Conservation (phyloP, 2,113 vertebrate species). For the Cavia aperea region DNA sequence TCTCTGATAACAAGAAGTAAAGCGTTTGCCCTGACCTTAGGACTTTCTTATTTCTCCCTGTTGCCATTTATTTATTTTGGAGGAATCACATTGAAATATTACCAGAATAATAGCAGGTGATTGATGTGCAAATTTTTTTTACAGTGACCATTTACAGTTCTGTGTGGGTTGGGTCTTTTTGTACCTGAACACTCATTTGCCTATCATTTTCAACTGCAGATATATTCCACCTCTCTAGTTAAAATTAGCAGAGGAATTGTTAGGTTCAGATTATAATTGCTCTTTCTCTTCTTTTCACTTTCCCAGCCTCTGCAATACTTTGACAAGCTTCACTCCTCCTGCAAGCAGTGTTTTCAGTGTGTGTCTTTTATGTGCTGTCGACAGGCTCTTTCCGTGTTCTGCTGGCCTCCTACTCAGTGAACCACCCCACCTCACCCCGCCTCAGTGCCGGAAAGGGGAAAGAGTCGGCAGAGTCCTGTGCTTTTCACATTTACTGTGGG, state of each 20-base stretch:
- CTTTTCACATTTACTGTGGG: background rate
- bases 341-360: constrained; percentile 62
- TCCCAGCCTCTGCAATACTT: constrained; percentile 66
- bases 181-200: constrained; percentile 61
- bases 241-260: constrained; percentile 71
- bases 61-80: constrained; percentile 50
- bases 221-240: constrained; percentile 68
- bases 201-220: constrained; percentile 59
- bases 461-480: background rate
- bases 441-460: background rate
- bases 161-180: constrained; percentile 59
- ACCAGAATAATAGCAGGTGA: constrained; percentile 42
- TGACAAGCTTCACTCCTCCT: constrained; percentile 71
- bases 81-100: background rate
- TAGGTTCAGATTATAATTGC: constrained; percentile 65
- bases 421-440: background rate
- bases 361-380: constrained; percentile 57
- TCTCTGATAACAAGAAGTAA: constrained; percentile 35
- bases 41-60: constrained; percentile 26
- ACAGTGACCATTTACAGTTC: constrained; percentile 59
- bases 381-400: constrained; percentile 56
- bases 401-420: constrained; percentile 51
- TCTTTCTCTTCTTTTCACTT: constrained; percentile 58
- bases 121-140: constrained; percentile 47
- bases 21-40: constrained; percentile 27